Conservation (phyloP, 2,113 vertebrate species). For the Chelonoidis abingdonii region DNA sequence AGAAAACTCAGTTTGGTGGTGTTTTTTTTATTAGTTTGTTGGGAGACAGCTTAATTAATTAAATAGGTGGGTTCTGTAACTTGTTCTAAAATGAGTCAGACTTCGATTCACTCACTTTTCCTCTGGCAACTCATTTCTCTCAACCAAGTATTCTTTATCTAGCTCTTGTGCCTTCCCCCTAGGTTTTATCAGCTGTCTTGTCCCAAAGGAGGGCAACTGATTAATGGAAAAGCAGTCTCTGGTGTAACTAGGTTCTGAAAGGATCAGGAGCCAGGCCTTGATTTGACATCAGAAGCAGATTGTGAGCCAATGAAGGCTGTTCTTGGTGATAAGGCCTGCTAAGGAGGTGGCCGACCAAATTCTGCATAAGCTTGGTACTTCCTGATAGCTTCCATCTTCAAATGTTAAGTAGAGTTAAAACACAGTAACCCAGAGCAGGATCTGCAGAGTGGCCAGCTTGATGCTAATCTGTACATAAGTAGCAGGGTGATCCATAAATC, state of each 20-base stretch:
- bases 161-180: accelerated
- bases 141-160: not conserved
- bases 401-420: not conserved
- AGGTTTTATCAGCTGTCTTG: not conserved
- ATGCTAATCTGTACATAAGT: not conserved
- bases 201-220: not conserved
- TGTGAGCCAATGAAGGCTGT: not conserved
- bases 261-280: not conserved
- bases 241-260: accelerated
- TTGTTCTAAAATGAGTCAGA: not conserved
- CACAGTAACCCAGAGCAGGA: accelerated
- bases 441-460: not conserved
- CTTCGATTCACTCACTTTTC: not conserved
- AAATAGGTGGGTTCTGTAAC: not conserved
- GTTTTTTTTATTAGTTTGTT: not conserved
- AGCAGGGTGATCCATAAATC: not conserved
- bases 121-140: not conserved
- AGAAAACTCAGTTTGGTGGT: not conserved
- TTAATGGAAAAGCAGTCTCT: not conserved
- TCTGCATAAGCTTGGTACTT: not conserved
- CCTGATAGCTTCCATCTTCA: not conserved
- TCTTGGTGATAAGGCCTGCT: not conserved
- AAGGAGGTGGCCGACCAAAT: not conserved
- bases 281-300: not conserved
- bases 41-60: not conserved